Base-by-base conservation (phyloP, 2,797 vertebrate species). In the Coregonus ussuriensis region DNA sequence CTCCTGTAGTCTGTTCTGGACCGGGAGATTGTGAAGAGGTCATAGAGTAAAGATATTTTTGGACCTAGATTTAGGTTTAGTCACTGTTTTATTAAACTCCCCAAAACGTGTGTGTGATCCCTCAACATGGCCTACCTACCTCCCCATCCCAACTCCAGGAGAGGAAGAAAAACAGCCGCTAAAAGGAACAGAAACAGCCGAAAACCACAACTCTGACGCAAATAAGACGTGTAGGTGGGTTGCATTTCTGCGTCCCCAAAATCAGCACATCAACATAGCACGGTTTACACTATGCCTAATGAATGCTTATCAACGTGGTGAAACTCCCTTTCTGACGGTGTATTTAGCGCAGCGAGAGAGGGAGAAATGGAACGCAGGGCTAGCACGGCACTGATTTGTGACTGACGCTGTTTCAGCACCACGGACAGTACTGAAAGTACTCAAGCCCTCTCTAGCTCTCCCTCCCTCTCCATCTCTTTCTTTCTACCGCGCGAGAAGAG, bases 351-450 rank as follows among this genome's bases (percentile, higher is more conserved):
- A 11, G 41, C 9, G 9, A 3, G 9, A 47, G 41, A 13, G 41
- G 7, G 41, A 47, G 7, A 47, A 47, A 47, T 47, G 9, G 41
- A 47, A 47, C 9, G 41, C 41, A 6, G 37, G 37, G 37, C 37
- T 6, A 1, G 37, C 6, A 89, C 87, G 85, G 88, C 85, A 86
- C 85, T 89, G 86, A 88, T 89, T 7, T 41, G 87, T 88, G 88
- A 89, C 85, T 84, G 86, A 90, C 65, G 87, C 87, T 88, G 47
- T 91, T 94, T 94, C 94, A 95, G 93, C 87, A 95, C 91, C 89
- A 81, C 78, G 92, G 93, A 94, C 92, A 95, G 93, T 81, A 66
- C 84, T 47, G 41, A 47, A 47, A 47, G 9, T 47, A 47, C 83
- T 71, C 73, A 47, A 51, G 31, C 79, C 54, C 53, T 35, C 72